Conservation (phyloP, 2,888 invertebrate species). For the Dicyrtomina minuta region DNA sequence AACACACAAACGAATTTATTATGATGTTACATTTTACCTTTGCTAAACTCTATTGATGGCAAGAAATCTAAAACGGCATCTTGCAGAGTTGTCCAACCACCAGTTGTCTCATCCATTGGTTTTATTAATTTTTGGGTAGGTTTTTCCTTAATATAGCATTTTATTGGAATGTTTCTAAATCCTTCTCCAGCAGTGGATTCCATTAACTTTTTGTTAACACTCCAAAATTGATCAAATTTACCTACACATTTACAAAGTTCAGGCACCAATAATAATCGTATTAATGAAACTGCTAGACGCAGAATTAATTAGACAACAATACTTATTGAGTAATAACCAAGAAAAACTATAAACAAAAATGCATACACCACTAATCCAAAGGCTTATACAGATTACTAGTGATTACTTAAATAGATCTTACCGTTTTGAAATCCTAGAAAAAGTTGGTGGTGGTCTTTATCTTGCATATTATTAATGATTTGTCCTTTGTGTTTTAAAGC, state of each 20-base stretch:
- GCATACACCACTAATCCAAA: too few relatives aligned
- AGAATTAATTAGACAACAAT: too few relatives aligned
- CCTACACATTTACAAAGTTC: slow-evolving; percentile 70
- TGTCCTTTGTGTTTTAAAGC: slow-evolving; percentile 92
- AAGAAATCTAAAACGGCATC: slow-evolving; percentile 71
- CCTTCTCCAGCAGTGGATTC: slow-evolving; percentile 73
- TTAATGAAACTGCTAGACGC: background rate
- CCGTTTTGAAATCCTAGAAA: slow-evolving; percentile 94
- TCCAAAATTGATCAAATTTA: slow-evolving; percentile 99
- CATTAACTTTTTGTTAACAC: slow-evolving; percentile 93
- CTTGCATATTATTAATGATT: slow-evolving; percentile 87
- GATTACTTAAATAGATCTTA: slow-evolving; percentile 57
- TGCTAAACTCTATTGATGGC: slow-evolving; percentile 56
- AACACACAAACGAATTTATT: too few relatives aligned
- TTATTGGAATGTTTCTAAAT: slow-evolving; percentile 86
- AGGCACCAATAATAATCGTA: slow-evolving; percentile 28
- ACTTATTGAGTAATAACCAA: slow-evolving; percentile 12
- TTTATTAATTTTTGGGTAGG: slow-evolving; percentile 75
- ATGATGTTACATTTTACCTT: slow-evolving; percentile 13
- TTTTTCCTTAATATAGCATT: slow-evolving; percentile 70
- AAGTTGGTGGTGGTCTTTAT: slow-evolving; percentile 93
- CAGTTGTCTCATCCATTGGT: slow-evolving; percentile 70
- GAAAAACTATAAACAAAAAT: slow-evolving; percentile 11
- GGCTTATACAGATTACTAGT: too few relatives aligned
- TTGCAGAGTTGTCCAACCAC: slow-evolving; percentile 69